Evolutionary conservation across 2,888 invertebrate species (phyloP).

Genomic region (Yponomeuta plumbellus): DNA sequence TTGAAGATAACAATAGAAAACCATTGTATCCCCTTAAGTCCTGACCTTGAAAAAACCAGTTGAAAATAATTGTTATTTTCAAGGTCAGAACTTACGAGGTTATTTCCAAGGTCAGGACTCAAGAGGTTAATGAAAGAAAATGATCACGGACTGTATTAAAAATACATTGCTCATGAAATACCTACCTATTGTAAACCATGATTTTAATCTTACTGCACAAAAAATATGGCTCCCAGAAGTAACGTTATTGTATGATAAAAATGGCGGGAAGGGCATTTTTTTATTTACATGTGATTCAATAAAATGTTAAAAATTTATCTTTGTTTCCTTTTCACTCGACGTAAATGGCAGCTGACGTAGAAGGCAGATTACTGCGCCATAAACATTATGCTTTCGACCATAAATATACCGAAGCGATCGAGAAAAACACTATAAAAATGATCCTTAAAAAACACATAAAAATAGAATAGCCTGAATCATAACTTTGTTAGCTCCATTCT

Average conservation of each 20-base stretch:
- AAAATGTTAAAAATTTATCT: conserved; percentile 37
- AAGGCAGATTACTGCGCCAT: not conserved
- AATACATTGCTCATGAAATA: conserved; percentile 38
- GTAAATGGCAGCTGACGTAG: not conserved
- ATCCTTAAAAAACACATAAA: not conserved
- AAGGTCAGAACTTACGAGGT: too few species aligned
- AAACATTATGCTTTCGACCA: not conserved
- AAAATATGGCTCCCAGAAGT: conserved; percentile 19
- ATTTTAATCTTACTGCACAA: conserved; percentile 31
- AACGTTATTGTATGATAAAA: conserved; percentile 25
- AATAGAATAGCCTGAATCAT: not conserved
- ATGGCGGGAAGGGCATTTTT: conserved; percentile 36
- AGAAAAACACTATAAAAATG: conserved; percentile 11
- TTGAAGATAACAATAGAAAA: too few species aligned
- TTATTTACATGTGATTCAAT: conserved; percentile 55
- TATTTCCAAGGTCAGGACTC: too few species aligned
- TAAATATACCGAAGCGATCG: conserved; percentile 1
- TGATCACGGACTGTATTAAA: conserved; percentile 32
- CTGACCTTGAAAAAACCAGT: too few species aligned
- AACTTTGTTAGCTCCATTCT: not conserved
- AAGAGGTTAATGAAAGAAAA: too few species aligned
- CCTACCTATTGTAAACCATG: conserved; percentile 21
- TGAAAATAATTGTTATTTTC: too few species aligned
- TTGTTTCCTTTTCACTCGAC: conserved; percentile 24
- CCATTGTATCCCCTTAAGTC: too few species aligned